A percentile compares a stretch with the other conserved stretches of the same genome.
Conservation (phyloP, 2,113 vertebrate species). For the Gadus chalcogrammus region DNA sequence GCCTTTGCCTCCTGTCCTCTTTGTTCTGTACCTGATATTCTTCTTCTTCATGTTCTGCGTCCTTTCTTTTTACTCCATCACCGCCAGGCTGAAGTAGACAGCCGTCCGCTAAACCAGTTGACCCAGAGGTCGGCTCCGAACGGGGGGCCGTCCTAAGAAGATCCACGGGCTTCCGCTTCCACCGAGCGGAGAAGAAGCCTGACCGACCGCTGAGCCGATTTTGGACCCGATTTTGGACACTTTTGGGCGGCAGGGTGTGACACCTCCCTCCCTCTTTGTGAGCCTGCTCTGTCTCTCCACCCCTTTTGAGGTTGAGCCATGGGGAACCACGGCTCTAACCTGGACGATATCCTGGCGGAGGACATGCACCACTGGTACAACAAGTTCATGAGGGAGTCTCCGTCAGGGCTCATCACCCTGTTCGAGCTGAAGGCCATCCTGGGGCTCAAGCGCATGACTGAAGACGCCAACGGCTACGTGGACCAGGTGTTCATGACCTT, state of each 20-base stretch:
- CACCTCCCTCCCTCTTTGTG: background rate
- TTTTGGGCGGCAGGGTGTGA: background rate
- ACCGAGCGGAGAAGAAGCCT: no score
- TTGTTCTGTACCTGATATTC: no score
- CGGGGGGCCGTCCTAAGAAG: no score
- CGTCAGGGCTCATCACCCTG: conserved; percentile 79
- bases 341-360: conserved; percentile 66
- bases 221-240: no score
- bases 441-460: conserved; percentile 77
- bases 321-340: conserved; percentile 66
- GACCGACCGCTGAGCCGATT: no score
- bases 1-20: no score
- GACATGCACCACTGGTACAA: conserved; percentile 83
- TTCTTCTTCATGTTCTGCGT: no score
- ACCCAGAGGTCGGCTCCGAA: no score
- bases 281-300: background rate
- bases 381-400: conserved; percentile 86
- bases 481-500: conserved; percentile 82
- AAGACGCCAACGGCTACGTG: conserved; percentile 78
- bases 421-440: conserved; percentile 83
- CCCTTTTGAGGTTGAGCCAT: conserved; percentile 44
- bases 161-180: background rate
- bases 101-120: no score
- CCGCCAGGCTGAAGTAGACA: no score
- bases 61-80: no score